Conservation (phyloP, 1,140 invertebrate species). For the Drosophila fuyamai region DNA sequence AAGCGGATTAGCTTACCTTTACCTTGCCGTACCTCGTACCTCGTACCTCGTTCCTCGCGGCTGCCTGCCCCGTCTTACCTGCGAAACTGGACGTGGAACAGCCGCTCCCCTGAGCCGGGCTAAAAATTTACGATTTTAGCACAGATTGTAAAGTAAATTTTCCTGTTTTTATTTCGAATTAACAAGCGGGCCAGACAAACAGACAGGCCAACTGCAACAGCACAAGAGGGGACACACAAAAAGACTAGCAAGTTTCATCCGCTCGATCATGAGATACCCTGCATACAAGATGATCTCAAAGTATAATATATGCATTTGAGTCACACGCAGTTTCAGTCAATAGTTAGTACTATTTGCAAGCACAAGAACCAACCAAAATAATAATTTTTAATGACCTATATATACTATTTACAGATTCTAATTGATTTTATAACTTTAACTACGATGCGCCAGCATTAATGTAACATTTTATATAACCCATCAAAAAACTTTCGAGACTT, state of each 20-base stretch:
- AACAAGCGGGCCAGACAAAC: constrained; percentile 69
- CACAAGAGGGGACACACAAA: constrained; percentile 18
- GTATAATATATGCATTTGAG: no score
- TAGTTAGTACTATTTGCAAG: no score
- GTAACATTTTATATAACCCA: no score
- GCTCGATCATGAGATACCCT: constrained; percentile 10
- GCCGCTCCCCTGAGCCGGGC: constrained; percentile 68
- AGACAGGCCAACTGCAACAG: constrained; percentile 28
- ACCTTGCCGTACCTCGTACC: neutral
- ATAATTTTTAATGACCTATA: no score
- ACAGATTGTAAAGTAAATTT: constrained; percentile 82
- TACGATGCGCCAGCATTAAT: no score
- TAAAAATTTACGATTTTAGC: constrained; percentile 81
- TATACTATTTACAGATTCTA: no score
- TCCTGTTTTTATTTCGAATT: constrained; percentile 82
- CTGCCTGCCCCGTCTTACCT: constrained; percentile 29
- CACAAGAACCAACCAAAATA: no score
- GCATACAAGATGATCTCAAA: neutral
- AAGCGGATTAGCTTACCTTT: constrained; percentile 71
- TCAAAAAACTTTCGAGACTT: no score
- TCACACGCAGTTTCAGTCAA: no score
- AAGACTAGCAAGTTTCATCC: neutral
- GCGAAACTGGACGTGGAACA: constrained; percentile 29
- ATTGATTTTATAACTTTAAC: no score
- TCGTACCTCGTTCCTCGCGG: neutral